Evolutionary conservation across 2,797 vertebrate species (phyloP).

Genomic region (Tangara arthus): DNA sequence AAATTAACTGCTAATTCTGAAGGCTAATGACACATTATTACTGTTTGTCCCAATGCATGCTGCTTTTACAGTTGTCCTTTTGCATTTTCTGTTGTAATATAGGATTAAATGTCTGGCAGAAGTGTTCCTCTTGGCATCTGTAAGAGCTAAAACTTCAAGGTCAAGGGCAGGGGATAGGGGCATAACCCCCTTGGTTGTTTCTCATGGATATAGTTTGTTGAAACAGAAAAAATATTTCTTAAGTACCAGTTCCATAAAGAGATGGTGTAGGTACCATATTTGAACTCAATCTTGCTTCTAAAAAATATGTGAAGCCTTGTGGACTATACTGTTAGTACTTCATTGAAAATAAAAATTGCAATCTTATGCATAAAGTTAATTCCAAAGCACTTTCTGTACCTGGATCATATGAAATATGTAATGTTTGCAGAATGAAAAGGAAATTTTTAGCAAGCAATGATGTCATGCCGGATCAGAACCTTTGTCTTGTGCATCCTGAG

Average conservation of each 20-base stretch:
- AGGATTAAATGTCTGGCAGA: background rate
- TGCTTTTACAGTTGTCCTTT: background rate
- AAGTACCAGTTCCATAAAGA: background rate
- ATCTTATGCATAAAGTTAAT: background rate
- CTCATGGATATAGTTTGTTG: background rate
- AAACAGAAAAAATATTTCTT: background rate
- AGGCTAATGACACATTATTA: background rate
- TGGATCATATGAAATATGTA: background rate
- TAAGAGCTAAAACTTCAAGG: background rate
- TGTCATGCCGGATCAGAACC: background rate
- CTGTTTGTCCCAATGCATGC: background rate
- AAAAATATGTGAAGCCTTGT: background rate
- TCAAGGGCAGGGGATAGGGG: accelerated
- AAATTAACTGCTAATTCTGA: background rate
- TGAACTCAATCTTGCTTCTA: background rate
- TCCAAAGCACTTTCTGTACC: background rate
- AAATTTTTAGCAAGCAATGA: background rate
- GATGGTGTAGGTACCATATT: background rate
- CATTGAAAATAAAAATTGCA: background rate
- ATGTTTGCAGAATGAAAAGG: background rate
- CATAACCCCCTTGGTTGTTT: background rate
- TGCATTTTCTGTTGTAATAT: background rate
- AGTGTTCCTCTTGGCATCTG: background rate
- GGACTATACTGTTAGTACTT: background rate
- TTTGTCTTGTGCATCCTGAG: background rate